phyloP scores from a whole-genome alignment of 2,888 invertebrate species.

The Zeuzera pyrina region DNA sequence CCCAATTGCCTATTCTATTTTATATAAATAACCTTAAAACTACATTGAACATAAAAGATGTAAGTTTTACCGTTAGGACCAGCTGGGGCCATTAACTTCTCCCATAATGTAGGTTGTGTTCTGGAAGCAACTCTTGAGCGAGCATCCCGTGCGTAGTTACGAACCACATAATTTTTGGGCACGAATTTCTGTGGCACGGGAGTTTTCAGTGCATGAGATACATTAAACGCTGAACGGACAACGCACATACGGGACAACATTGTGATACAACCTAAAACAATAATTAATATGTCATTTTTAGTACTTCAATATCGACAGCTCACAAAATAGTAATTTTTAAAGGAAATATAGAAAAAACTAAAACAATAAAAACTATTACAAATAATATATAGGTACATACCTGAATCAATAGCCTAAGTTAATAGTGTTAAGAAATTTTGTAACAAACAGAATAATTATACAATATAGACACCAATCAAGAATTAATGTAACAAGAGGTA shows the following conservation, averaged over 20 bases:
- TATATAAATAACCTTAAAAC: no score
- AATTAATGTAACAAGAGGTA: no score
- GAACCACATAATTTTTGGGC: slow-evolving; percentile 59
- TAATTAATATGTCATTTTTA: neutral
- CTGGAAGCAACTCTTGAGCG: slow-evolving; percentile 47
- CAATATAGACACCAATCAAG: no score
- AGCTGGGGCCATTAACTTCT: slow-evolving; percentile 83
- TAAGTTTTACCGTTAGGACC: slow-evolving; percentile 78
- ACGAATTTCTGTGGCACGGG: slow-evolving; percentile 57
- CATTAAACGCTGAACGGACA: slow-evolving; percentile 41
- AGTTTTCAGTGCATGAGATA: slow-evolving; percentile 43
- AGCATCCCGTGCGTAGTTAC: slow-evolving; percentile 72
- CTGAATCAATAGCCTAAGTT: no score
- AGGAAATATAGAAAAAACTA: neutral
- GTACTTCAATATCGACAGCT: neutral
- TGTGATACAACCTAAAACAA: slow-evolving; percentile 36
- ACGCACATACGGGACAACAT: slow-evolving; percentile 68
- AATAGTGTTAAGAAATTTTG: no score
- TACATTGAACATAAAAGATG: no score
- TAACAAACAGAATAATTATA: no score
- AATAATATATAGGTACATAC: neutral
- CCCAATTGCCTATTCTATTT: no score
- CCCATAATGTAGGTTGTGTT: slow-evolving; percentile 75
- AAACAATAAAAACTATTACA: neutral
- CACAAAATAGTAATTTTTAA: neutral